These are phyloP conservation scores for Micromys minutus DNA, from an alignment of 2,113 vertebrate genomes.

Conservation along the genomic window DNA sequence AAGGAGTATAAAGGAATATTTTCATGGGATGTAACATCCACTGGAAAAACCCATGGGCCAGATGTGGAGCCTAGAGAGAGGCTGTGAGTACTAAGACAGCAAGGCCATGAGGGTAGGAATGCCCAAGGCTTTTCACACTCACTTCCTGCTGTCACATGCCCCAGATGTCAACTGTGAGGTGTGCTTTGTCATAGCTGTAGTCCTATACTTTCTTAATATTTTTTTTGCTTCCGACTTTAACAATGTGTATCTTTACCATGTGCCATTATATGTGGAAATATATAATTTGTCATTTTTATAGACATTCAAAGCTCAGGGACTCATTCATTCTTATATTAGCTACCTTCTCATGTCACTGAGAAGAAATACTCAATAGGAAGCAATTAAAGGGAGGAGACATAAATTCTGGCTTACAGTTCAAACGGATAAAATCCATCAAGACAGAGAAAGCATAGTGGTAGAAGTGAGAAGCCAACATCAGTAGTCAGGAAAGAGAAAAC, in stretches of 20 bases:
- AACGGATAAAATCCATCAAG: neutral
- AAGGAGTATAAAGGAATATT: neutral
- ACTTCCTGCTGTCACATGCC: neutral
- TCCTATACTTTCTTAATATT: neutral
- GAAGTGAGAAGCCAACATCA: neutral
- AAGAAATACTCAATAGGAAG: neutral
- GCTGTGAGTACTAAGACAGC: neutral
- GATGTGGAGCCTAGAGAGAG: neutral
- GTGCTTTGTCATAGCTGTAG: neutral
- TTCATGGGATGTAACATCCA: neutral
- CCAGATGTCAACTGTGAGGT: neutral
- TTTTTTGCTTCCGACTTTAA: neutral
- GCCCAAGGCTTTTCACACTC: neutral
- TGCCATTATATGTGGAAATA: neutral
- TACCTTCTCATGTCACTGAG: neutral
- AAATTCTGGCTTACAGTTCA: neutral
- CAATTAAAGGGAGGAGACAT: neutral
- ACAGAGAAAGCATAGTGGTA: neutral
- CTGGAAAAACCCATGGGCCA: neutral
- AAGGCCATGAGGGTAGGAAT: neutral
- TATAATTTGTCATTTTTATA: neutral
- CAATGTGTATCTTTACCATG: neutral
- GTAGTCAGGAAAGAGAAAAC: neutral
- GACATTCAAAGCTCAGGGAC: neutral
- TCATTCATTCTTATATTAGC: neutral